Evolutionary conservation across 2,888 invertebrate species (phyloP).

Genomic region (Pocota personata): DNA sequence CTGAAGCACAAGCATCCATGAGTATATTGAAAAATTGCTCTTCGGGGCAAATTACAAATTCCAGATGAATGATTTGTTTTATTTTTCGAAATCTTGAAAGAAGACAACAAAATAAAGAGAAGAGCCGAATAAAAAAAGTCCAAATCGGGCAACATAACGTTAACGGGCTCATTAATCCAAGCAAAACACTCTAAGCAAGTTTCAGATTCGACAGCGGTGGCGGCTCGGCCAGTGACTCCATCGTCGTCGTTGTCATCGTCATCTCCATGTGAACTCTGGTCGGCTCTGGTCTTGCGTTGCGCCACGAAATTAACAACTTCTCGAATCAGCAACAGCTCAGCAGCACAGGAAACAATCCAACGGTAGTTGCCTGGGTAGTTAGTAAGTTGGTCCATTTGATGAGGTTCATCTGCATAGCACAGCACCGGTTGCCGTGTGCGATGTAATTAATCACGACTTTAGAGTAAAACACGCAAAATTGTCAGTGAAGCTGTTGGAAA

Average conservation of each 20-base stretch:
- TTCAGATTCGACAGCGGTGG: slow-evolving; percentile 13
- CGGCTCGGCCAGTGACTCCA: slow-evolving; percentile 62
- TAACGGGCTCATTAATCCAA: slow-evolving; percentile 53
- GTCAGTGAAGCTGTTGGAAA: slow-evolving; percentile 8
- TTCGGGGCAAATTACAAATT: slow-evolving; percentile 26
- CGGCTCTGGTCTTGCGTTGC: slow-evolving; percentile 19
- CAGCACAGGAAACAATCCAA: slow-evolving; percentile 44
- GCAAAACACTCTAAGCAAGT: slow-evolving; percentile 40
- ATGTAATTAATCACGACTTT: slow-evolving; percentile 68
- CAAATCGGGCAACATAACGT: slow-evolving; percentile 52
- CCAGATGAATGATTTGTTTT: slow-evolving; percentile 28
- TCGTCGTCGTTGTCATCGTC: slow-evolving; percentile 9
- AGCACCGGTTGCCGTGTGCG: slow-evolving; percentile 17
- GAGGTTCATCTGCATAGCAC: slow-evolving; percentile 58
- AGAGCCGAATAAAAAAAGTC: not conserved
- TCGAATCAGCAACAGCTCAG: slow-evolving; percentile 7
- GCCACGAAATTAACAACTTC: slow-evolving; percentile 59
- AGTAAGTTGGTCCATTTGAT: slow-evolving; percentile 54
- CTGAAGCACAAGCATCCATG: slow-evolving; percentile 5
- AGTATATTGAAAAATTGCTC: slow-evolving; percentile 12
- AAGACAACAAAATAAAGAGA: slow-evolving; percentile 2
- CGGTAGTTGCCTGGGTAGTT: slow-evolving; percentile 50
- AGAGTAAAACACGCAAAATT: slow-evolving; percentile 47
- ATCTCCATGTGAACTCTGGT: slow-evolving; percentile 55
- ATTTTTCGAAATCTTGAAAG: not conserved